Conservation (phyloP, 2,888 invertebrate species). For the Amphiduros pacificus region DNA sequence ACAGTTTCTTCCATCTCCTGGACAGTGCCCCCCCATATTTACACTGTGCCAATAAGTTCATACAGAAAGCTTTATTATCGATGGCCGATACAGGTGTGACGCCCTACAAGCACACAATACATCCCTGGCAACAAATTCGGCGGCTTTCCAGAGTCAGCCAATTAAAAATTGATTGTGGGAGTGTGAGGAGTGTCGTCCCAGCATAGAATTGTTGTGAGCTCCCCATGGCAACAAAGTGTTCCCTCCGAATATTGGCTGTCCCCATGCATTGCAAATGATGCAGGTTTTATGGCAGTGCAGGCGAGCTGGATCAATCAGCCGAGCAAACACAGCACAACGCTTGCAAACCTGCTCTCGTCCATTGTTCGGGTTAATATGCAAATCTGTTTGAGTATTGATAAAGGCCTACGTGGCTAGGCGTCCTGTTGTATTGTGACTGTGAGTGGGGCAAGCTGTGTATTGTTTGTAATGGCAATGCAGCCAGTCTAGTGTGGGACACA, state of each 20-base stretch:
- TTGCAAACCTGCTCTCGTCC: not conserved
- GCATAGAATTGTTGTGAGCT: not conserved
- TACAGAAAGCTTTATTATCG: too few relatives aligned
- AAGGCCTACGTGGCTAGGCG: not conserved
- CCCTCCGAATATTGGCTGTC: not conserved
- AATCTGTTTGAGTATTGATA: conserved; percentile 2
- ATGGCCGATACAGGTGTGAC: too few relatives aligned
- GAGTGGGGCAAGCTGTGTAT: too few relatives aligned
- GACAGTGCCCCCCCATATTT: too few relatives aligned
- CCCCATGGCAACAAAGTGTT: not conserved
- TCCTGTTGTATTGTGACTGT: not conserved
- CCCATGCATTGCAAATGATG: too few relatives aligned
- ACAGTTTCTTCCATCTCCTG: too few relatives aligned
- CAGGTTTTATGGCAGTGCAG: too few relatives aligned
- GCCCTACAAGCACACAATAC: too few relatives aligned
- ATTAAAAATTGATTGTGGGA: conserved; percentile 1
- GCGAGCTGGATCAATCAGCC: conserved; percentile 1
- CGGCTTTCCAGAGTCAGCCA: not conserved
- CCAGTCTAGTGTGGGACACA: too few relatives aligned
- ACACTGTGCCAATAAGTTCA: too few relatives aligned
- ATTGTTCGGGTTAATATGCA: conserved; percentile 5
- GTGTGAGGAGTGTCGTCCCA: not conserved
- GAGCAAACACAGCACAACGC: not conserved
- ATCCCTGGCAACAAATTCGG: too few relatives aligned
- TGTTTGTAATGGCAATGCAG: too few relatives aligned